Percentiles rank a stretch among this genome's conserved stretches.
phyloP scores from a whole-genome alignment of 2,888 invertebrate species.

The Celastrina argiolus region DNA sequence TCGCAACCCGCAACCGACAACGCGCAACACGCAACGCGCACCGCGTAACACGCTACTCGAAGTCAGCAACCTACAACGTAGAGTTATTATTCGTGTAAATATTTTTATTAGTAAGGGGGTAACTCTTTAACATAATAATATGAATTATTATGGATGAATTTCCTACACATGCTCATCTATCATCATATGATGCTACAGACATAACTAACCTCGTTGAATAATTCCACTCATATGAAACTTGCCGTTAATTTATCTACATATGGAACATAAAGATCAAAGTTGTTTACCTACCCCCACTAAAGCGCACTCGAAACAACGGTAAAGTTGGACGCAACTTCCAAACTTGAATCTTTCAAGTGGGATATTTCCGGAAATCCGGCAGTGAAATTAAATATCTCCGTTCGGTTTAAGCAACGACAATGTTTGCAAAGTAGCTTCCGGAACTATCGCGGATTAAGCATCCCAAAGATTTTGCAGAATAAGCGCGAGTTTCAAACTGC shows the following conservation, averaged over 20 bases:
- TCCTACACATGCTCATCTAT: no score
- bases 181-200: background rate
- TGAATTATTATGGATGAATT: no score
- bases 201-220: background rate
- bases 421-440: conserved; percentile 10
- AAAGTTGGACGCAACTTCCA: background rate
- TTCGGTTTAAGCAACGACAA: conserved; percentile 2
- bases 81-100: no score
- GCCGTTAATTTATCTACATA: background rate
- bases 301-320: conserved; percentile 6
- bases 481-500: background rate
- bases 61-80: no score
- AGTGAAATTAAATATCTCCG: conserved; percentile 18
- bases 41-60: no score
- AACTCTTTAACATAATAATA: no score
- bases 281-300: conserved; percentile 1
- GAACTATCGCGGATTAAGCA: conserved; percentile 1
- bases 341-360: conserved; percentile 7
- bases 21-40: no score
- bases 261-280: conserved; percentile 13
- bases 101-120: no score
- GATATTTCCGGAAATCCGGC: conserved; percentile 5
- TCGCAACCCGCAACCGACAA: no score
- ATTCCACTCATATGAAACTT: background rate
- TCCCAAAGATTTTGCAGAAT: background rate